Conservation (phyloP, 2,888 invertebrate genomes). For the Busseola fusca region DNA sequence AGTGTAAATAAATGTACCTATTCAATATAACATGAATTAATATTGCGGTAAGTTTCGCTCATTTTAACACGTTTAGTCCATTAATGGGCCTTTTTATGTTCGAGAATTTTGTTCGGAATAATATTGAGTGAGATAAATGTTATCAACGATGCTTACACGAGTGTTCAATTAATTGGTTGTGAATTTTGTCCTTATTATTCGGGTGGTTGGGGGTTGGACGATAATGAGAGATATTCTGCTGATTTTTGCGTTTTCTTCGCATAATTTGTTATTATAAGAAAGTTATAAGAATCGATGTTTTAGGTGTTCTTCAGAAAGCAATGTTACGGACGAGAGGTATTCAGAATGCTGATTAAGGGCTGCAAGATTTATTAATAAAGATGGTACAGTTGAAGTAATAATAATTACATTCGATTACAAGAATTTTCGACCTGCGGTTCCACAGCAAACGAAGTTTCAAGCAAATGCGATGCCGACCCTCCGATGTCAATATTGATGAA, state of each 20-base stretch:
- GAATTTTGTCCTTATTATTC: constrained; percentile 37
- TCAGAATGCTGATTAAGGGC: too few species aligned
- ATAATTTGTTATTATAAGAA: not conserved
- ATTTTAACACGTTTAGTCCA: constrained; percentile 58
- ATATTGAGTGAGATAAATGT: constrained; percentile 51
- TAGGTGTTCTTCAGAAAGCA: not conserved
- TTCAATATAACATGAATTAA: constrained; percentile 28
- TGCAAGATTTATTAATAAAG: too few species aligned
- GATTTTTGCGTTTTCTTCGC: not conserved
- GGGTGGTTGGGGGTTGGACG: not conserved
- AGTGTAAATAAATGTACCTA: constrained; percentile 11
- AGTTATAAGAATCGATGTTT: not conserved
- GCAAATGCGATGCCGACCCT: too few species aligned
- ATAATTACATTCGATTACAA: too few species aligned
- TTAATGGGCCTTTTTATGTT: constrained; percentile 56
- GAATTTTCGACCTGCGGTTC: too few species aligned
- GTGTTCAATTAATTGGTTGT: constrained; percentile 57
- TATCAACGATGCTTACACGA: constrained; percentile 51
- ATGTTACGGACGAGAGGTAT: too few species aligned
- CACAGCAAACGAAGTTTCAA: too few species aligned
- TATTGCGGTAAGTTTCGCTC: constrained; percentile 43
- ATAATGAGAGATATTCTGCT: not conserved
- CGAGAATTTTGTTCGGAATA: constrained; percentile 42
- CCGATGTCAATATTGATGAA: too few species aligned
- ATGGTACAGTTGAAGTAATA: too few species aligned